Evolutionary conservation across 2,797 vertebrate genomes (phyloP).

Genomic region (Hipposideros larvatus): DNA sequence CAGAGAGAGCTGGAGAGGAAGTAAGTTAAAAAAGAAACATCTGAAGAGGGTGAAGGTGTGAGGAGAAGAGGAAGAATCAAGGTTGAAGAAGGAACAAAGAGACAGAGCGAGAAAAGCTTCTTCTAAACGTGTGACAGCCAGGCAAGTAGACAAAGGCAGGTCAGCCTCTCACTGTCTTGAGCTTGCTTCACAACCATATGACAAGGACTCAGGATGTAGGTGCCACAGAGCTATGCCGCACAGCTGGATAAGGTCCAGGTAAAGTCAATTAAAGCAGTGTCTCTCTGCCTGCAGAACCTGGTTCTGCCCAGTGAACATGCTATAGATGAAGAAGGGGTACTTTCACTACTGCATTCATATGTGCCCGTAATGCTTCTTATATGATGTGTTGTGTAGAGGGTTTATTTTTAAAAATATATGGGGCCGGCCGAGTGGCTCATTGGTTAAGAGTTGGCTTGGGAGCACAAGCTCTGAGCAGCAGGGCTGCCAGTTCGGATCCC

Average conservation of each 20-base stretch:
- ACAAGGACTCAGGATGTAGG: background rate
- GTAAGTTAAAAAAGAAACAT: background rate
- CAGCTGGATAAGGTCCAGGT: background rate
- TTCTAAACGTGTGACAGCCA: background rate
- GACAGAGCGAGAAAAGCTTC: background rate
- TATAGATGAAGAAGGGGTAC: too few species aligned
- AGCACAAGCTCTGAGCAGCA: too few species aligned
- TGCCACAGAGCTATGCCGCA: background rate
- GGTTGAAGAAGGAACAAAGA: background rate
- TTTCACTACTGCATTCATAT: accelerated
- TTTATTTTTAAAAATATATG: background rate
- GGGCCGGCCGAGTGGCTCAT: too few species aligned
- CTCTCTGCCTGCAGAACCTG: background rate
- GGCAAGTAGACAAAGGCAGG: background rate
- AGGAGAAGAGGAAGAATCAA: background rate
- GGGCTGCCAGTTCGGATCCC: too few species aligned
- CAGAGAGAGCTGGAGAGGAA: background rate
- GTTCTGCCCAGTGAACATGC: background rate
- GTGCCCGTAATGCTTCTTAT: too few species aligned
- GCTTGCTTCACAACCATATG: background rate
- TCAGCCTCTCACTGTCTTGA: background rate
- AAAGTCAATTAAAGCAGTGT: background rate
- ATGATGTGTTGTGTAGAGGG: background rate
- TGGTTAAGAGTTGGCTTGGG: too few species aligned
- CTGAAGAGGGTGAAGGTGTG: background rate